Evolutionary conservation across 2,888 invertebrate genomes (phyloP).

Genomic region (Eupithecia tripunctaria): DNA sequence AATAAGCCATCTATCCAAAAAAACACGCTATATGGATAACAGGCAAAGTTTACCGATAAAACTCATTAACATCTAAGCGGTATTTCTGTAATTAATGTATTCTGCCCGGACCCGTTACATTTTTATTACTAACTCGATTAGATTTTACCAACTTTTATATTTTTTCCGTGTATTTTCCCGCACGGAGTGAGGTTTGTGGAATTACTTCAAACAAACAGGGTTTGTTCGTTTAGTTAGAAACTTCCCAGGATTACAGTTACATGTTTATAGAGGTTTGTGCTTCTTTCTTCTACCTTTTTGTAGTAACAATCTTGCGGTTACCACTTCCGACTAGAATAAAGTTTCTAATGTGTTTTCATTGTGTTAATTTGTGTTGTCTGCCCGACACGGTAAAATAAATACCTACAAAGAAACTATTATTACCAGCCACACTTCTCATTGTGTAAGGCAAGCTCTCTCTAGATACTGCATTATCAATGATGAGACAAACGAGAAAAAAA

Average conservation of each 20-base stretch:
- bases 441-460: neutral
- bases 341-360: constrained; percentile 14
- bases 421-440: neutral
- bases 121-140: constrained; percentile 55
- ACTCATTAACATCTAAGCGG: constrained; percentile 59
- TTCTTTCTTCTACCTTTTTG: constrained; percentile 25
- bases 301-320: constrained; percentile 18
- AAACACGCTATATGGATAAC: constrained; percentile 49
- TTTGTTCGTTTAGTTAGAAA: constrained; percentile 31
- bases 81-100: constrained; percentile 60
- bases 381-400: neutral
- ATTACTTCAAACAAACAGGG: constrained; percentile 37
- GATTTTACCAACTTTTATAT: constrained; percentile 47
- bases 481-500: no score
- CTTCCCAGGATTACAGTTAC: constrained; percentile 29
- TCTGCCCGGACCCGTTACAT: constrained; percentile 49
- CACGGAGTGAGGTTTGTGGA: constrained; percentile 38
- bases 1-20: constrained; percentile 21
- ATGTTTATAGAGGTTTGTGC: constrained; percentile 31
- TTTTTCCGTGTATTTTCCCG: constrained; percentile 13
- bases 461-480: no score
- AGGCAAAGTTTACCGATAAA: constrained; percentile 51
- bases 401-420: neutral
- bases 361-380: neutral
- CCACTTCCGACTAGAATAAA: constrained; percentile 9